Percentiles rank a stretch among this genome's conserved stretches.
These are phyloP conservation scores for Bos indicus DNA, from an alignment of 2,113 vertebrate species.

Conservation along the genomic window DNA sequence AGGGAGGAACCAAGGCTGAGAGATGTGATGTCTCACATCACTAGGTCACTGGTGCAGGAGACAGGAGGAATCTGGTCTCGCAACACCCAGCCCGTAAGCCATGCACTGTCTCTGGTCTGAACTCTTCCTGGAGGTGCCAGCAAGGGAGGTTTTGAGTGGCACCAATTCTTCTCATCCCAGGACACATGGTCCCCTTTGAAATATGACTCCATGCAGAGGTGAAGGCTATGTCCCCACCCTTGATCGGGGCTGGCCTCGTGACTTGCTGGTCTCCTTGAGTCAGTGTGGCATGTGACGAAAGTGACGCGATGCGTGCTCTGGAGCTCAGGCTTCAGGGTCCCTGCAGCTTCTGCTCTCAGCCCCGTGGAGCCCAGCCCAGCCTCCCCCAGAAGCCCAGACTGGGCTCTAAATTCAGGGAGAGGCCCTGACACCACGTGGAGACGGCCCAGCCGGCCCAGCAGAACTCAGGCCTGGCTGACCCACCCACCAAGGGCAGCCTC, in stretches of 20 bases:
- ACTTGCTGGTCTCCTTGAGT: neutral
- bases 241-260: neutral
- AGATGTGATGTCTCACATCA: neutral
- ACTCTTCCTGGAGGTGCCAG: neutral
- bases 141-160: neutral
- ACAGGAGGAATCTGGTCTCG: neutral
- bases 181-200: neutral
- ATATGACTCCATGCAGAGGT: neutral
- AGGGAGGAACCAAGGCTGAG: neutral
- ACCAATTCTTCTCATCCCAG: neutral
- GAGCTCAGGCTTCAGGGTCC: neutral
- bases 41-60: neutral
- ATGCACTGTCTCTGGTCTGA: neutral
- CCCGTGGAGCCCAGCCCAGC: neutral
- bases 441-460: neutral
- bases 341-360: neutral
- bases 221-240: neutral
- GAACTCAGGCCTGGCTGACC: neutral
- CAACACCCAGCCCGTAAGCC: neutral
- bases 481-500: neutral
- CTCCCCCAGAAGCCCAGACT: neutral
- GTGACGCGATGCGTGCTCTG: neutral
- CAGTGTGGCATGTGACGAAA: neutral
- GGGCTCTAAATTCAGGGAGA: neutral
- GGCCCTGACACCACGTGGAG: neutral